These are phyloP conservation scores for Pollicipes pollicipes DNA, from an alignment of 1,140 invertebrate genomes.

Conservation along the genomic window DNA sequence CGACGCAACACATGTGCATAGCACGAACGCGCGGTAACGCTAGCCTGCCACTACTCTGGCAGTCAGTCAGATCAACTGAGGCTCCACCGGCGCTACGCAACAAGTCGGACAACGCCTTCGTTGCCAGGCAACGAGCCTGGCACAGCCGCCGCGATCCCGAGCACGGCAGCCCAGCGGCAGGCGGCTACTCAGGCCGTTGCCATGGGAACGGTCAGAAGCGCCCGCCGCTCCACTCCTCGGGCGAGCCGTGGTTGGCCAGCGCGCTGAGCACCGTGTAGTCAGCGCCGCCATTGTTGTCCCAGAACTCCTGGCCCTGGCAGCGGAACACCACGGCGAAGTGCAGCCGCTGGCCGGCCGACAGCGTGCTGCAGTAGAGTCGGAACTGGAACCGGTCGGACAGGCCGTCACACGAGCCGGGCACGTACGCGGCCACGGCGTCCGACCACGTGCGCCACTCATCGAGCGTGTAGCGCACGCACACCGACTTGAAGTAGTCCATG, in stretches of 20 bases:
- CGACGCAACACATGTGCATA: no score
- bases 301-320: slow-evolving; percentile 50
- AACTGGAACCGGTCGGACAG: slow-evolving; percentile 72
- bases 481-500: slow-evolving; percentile 75
- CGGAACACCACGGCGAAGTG: slow-evolving; percentile 77
- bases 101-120: no score
- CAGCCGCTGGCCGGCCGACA: slow-evolving; percentile 17
- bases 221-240: background rate
- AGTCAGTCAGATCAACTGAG: no score
- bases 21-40: no score
- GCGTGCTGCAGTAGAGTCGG: slow-evolving; percentile 19
- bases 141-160: no score
- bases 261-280: slow-evolving; percentile 36
- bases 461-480: slow-evolving; percentile 65
- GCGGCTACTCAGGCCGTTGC: no score
- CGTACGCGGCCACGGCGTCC: slow-evolving; percentile 46
- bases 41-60: no score
- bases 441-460: slow-evolving; percentile 68
- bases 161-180: no score
- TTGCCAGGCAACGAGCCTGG: no score
- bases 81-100: no score
- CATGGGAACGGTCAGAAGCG: background rate
- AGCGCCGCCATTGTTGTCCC: slow-evolving; percentile 70
- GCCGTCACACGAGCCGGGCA: slow-evolving; percentile 74
- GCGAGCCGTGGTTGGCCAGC: background rate